These are phyloP conservation scores for Actinemys pallida DNA, from an alignment of 2,113 vertebrate genomes.

Conservation along the genomic window DNA sequence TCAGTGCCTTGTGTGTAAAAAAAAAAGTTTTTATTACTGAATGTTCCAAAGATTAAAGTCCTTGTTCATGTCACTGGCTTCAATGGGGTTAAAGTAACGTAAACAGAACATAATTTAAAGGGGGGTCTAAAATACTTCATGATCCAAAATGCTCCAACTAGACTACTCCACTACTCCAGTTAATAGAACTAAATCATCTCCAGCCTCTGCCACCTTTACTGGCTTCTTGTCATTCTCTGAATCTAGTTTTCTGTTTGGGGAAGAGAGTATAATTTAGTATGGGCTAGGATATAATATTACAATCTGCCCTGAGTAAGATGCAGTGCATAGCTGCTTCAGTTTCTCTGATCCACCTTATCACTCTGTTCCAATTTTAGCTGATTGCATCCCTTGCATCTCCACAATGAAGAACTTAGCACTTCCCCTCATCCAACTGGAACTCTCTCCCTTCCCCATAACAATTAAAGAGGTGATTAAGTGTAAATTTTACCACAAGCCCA, in stretches of 20 bases:
- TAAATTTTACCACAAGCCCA: constrained; percentile 10
- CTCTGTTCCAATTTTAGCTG: constrained; percentile 22
- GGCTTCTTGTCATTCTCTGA: neutral
- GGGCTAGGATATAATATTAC: neutral
- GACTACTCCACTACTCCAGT: constrained; percentile 13
- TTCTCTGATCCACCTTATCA: constrained; percentile 28
- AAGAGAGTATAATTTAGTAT: neutral
- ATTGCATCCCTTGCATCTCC: neutral
- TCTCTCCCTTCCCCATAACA: neutral
- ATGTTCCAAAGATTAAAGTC: constrained; percentile 35
- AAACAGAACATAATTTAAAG: neutral
- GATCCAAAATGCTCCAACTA: constrained; percentile 7
- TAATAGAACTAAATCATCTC: neutral
- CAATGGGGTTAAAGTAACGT: neutral
- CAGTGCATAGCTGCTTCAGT: neutral
- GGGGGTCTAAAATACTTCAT: constrained; percentile 31
- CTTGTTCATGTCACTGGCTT: constrained; percentile 14
- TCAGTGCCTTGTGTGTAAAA: neutral
- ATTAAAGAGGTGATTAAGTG: constrained; percentile 11
- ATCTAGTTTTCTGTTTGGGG: neutral
- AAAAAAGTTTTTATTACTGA: constrained; percentile 7
- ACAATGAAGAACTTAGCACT: constrained; percentile 10
- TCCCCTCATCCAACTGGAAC: neutral
- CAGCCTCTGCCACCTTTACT: neutral
- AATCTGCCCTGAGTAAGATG: neutral